These are phyloP conservation scores for Alauda arvensis DNA, from an alignment of 2,797 vertebrate genomes.

Conservation along the genomic window DNA sequence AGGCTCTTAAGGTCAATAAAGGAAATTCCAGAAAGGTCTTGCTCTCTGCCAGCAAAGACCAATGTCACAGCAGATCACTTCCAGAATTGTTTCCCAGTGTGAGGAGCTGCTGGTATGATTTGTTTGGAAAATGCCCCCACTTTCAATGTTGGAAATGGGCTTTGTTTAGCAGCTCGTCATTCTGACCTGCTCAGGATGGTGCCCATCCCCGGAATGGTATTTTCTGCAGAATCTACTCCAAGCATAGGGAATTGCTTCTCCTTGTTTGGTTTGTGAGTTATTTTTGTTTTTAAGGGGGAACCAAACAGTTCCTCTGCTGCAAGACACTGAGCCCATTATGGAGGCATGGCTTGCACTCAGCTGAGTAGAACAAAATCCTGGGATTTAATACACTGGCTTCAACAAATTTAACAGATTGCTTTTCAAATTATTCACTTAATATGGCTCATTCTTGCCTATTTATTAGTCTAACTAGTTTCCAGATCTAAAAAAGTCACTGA, in stretches of 20 bases:
- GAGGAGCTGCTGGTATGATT: background rate
- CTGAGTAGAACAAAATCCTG: background rate
- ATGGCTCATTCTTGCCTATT: background rate
- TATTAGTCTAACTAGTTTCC: background rate
- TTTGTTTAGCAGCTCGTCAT: background rate
- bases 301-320: background rate
- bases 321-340: background rate
- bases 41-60: background rate
- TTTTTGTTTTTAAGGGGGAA: background rate
- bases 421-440: background rate
- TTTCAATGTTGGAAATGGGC: rapidly evolving
- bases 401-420: background rate
- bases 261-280: rapidly evolving
- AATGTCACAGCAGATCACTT: background rate
- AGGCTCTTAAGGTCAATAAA: background rate
- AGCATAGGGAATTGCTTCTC: background rate
- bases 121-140: background rate
- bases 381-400: background rate
- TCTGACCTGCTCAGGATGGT: background rate
- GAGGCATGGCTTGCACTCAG: rapidly evolving
- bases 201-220: background rate
- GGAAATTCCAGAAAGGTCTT: background rate
- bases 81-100: background rate
- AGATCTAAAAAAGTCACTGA: background rate
- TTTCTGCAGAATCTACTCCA: background rate